Evolutionary conservation across 2,797 vertebrate genomes (phyloP).

Genomic region (Cuniculus paca): DNA sequence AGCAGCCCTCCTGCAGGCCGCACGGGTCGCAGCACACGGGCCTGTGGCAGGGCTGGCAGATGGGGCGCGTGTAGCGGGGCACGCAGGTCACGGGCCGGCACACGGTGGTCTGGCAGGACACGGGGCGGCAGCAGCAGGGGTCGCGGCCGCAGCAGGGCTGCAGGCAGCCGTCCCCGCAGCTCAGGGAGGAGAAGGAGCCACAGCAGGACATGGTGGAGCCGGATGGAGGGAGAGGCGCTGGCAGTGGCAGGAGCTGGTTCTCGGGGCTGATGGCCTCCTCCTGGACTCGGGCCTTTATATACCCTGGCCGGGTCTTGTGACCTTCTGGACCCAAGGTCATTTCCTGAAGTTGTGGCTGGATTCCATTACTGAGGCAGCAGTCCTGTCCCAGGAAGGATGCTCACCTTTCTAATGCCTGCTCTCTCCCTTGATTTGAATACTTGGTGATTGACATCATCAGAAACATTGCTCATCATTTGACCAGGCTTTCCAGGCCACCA

Average conservation of each 20-base stretch:
- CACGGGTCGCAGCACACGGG: too few species aligned
- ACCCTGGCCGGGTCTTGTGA: background rate
- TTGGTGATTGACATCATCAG: constrained; percentile 31
- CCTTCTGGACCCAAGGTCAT: background rate
- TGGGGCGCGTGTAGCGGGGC: too few species aligned
- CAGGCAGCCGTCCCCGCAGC: too few species aligned
- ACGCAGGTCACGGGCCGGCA: too few species aligned
- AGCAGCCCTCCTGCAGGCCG: too few species aligned
- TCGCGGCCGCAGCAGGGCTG: too few species aligned
- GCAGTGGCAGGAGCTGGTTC: constrained; percentile 16
- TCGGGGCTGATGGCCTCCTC: constrained; percentile 41
- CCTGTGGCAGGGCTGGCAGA: too few species aligned
- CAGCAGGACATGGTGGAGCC: constrained; percentile 68
- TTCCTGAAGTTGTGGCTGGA: constrained; percentile 65
- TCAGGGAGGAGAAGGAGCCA: too few species aligned
- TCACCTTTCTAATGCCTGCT: background rate
- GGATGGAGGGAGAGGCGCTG: background rate
- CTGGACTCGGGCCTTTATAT: constrained; percentile 12
- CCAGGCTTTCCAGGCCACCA: background rate
- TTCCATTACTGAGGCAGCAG: background rate
- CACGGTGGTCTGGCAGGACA: too few species aligned
- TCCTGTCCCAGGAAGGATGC: background rate
- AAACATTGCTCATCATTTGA: background rate
- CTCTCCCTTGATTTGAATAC: constrained; percentile 26
- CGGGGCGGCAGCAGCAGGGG: too few species aligned